These are phyloP conservation scores for Argopecten irradians DNA, from an alignment of 1,140 invertebrate genomes.

Conservation along the genomic window DNA sequence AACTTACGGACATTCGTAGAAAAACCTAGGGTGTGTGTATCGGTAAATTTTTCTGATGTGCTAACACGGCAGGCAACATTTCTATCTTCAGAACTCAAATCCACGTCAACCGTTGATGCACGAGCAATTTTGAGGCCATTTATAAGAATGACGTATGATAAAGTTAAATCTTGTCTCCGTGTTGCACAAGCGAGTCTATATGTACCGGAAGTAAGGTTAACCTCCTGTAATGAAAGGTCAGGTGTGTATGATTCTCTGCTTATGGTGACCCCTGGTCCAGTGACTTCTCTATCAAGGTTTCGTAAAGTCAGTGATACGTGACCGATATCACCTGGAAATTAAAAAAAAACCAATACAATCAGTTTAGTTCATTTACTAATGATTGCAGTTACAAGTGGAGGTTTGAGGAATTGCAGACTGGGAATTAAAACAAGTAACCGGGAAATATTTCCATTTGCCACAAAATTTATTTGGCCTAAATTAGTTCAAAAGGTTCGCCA, in stretches of 20 bases:
- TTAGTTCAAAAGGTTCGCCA: too few relatives aligned
- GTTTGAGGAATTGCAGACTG: too few relatives aligned
- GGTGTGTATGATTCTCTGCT: neutral
- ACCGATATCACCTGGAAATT: neutral
- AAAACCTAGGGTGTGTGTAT: neutral
- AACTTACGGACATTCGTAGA: conserved; percentile 6
- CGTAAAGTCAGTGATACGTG: neutral
- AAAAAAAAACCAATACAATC: neutral
- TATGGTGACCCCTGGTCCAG: neutral
- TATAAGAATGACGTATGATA: neutral
- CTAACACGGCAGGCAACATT: neutral
- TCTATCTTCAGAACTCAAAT: neutral
- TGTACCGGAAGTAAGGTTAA: neutral
- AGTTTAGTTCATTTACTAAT: too few relatives aligned
- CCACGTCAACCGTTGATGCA: neutral
- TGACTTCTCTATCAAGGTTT: neutral
- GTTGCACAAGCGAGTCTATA: neutral
- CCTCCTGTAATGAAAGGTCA: neutral
- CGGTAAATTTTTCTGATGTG: neutral
- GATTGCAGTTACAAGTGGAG: too few relatives aligned
- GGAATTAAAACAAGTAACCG: too few relatives aligned
- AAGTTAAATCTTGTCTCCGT: neutral
- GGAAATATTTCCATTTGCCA: too few relatives aligned
- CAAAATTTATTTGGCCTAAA: too few relatives aligned
- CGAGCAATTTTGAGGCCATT: neutral